Evolutionary conservation across 1,140 invertebrate genomes (phyloP), one percentile per base, ranked within the genome.

Genomic region (Drosophila paulistorum): DNA sequence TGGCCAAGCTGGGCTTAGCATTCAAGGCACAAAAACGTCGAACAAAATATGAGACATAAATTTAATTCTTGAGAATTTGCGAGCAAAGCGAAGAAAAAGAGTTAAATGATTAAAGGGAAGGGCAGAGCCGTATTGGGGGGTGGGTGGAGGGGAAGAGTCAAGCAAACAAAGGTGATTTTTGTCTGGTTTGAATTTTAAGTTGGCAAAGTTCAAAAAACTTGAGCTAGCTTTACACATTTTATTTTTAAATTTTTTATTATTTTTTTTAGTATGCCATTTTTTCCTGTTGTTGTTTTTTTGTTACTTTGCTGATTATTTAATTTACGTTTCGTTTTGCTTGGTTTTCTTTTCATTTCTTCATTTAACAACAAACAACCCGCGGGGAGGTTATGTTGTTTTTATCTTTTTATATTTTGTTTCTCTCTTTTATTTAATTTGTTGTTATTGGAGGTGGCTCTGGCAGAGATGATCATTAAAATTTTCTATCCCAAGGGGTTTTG

Each of bases 181-280:
- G 74, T 71, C 61, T 70, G 45, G 70, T 77, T 77, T 71, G 74
- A 77, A 77, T 77, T 77, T 77, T 58, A 71, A 66, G 48, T 39
- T 62, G 51, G 23, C 48, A 14, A 65, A 77, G 74, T 77, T 77
- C 74, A 77, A 77, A 74, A 77, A 77, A 77, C 74, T 77, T 59
- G 73, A 35, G 67, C 17, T 51, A 51, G 17, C 45, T 51, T 51
- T 23, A 51, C 45, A 23, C 20, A 23, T 20, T 11, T 20, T 20
- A 9, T 48, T 48, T 11, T 51, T 23, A 3, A 17, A n/a, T 13
- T 17, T 45, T 45, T 45, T 45, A 42, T 42, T 6, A 42, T 20
- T 48, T 4, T 51, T 51, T 51, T 51, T 17, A 48, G 30, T 30
- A 30, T 30, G 30, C 30, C 30, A 30, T 30, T 30, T 30, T 30